Evolutionary conservation across 2,797 vertebrate species (phyloP).

Genomic region (Spea hammondii): DNA sequence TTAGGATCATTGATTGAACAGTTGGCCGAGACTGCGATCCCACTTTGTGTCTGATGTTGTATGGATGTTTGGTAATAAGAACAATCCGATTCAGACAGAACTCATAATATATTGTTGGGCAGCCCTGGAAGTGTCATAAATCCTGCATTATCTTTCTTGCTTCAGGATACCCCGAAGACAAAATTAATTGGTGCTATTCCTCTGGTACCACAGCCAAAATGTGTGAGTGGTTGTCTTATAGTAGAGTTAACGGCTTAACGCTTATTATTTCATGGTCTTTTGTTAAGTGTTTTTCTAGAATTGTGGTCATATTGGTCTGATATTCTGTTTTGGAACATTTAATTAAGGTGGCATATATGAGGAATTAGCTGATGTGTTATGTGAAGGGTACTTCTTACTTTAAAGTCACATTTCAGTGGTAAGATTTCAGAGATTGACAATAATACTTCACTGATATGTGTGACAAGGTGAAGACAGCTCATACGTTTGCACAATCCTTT

Average conservation of each 20-base stretch:
- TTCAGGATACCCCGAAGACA: background rate
- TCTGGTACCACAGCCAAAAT: background rate
- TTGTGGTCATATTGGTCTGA: background rate
- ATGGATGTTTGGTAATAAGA: background rate
- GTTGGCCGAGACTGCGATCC: background rate
- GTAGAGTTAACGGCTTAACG: background rate
- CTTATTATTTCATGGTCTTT: background rate
- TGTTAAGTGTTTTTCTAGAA: background rate
- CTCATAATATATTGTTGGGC: background rate
- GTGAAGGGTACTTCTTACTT: background rate
- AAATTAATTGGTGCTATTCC: background rate
- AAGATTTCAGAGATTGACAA: background rate
- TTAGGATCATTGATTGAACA: background rate
- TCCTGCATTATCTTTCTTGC: background rate
- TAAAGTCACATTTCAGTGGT: background rate
- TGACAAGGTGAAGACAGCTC: background rate
- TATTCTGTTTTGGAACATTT: background rate
- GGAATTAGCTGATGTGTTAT: too few species aligned
- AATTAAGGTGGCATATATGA: background rate
- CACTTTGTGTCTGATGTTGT: background rate
- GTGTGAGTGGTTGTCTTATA: background rate
- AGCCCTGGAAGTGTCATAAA: background rate
- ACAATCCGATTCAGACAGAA: background rate
- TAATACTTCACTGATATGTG: too few species aligned
- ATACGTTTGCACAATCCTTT: background rate